Percentiles rank a stretch among this genome's conserved stretches.
Evolutionary conservation across 2,888 invertebrate genomes (phyloP).

Genomic region (Acholoe squamosa): DNA sequence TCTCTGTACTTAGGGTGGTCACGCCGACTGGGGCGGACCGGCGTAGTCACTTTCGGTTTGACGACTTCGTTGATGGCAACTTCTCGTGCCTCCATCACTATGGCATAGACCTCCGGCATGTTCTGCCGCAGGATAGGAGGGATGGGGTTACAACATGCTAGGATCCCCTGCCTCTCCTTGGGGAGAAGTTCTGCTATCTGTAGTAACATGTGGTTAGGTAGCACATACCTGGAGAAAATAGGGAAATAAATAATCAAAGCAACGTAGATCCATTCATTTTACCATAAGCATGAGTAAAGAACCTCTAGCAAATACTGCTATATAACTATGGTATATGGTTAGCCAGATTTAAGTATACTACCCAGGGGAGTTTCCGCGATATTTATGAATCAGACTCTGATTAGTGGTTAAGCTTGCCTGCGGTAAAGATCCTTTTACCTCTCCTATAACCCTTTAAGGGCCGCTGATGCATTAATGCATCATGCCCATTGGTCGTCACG

Average conservation of each 20-base stretch:
- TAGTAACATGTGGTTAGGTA: constrained; percentile 97
- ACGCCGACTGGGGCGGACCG: neutral
- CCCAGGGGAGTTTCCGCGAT: too few relatives aligned
- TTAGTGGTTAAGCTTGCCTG: too few relatives aligned
- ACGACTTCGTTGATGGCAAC: neutral
- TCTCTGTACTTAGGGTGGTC: constrained; percentile 61
- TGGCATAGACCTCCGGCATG: constrained; percentile 81
- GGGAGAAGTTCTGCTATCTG: constrained; percentile 94
- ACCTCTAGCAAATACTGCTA: too few relatives aligned
- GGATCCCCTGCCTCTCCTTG: constrained; percentile 93
- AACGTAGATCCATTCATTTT: too few relatives aligned
- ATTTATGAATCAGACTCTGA: too few relatives aligned
- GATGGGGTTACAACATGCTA: constrained; percentile 96
- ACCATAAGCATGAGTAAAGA: too few relatives aligned
- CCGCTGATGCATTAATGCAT: too few relatives aligned
- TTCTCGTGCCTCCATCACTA: constrained; percentile 33
- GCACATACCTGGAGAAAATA: constrained; percentile 88
- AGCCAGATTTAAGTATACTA: too few relatives aligned
- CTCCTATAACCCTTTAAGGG: too few relatives aligned
- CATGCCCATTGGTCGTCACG: too few relatives aligned
- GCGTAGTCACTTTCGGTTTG: constrained; percentile 38
- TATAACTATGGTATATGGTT: too few relatives aligned
- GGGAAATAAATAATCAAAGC: constrained; percentile 67
- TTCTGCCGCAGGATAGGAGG: constrained; percentile 90
- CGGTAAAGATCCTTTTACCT: too few relatives aligned